Percentiles rank a stretch among this genome's conserved stretches.
phyloP scores from a whole-genome alignment of 92 coral and sea anemone genomes.

The Palythoa grandiflora region DNA sequence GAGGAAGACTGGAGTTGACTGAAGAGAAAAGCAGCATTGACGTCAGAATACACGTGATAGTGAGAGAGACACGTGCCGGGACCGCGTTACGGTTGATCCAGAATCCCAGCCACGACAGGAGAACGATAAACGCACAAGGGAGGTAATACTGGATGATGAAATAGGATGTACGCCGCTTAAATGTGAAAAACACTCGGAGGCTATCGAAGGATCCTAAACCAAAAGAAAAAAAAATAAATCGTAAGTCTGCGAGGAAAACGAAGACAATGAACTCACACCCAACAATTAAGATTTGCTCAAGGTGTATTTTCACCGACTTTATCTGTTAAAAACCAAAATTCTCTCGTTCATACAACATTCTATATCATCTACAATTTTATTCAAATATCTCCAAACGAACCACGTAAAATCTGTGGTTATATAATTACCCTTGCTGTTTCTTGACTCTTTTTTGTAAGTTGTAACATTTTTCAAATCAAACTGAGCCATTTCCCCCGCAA shows the following conservation, averaged over 20 bases:
- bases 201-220: slow-evolving; percentile 83
- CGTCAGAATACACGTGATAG: slow-evolving; percentile 83
- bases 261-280: too few relatives aligned
- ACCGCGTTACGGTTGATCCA: slow-evolving; percentile 90
- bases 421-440: slow-evolving; percentile 80
- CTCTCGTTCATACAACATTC: too few relatives aligned
- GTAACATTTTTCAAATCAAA: slow-evolving; percentile 78
- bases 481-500: slow-evolving; percentile 87
- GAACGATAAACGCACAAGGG: slow-evolving; percentile 76
- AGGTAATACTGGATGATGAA: slow-evolving; percentile 82
- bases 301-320: too few relatives aligned
- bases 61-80: slow-evolving; percentile 84
- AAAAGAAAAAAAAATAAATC: background rate
- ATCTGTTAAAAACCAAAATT: too few relatives aligned
- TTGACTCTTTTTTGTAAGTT: slow-evolving; percentile 80
- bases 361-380: too few relatives aligned
- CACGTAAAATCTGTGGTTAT: background rate
- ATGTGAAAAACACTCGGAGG: slow-evolving; percentile 73
- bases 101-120: slow-evolving; percentile 81
- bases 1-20: slow-evolving; percentile 79
- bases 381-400: background rate
- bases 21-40: slow-evolving; percentile 84
- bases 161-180: slow-evolving; percentile 81
- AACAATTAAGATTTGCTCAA: too few relatives aligned
- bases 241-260: too few relatives aligned